Percentiles rank a stretch among this genome's conserved stretches.
Conservation (phyloP, 2,888 invertebrate species). For the Andrena trimmerana region DNA sequence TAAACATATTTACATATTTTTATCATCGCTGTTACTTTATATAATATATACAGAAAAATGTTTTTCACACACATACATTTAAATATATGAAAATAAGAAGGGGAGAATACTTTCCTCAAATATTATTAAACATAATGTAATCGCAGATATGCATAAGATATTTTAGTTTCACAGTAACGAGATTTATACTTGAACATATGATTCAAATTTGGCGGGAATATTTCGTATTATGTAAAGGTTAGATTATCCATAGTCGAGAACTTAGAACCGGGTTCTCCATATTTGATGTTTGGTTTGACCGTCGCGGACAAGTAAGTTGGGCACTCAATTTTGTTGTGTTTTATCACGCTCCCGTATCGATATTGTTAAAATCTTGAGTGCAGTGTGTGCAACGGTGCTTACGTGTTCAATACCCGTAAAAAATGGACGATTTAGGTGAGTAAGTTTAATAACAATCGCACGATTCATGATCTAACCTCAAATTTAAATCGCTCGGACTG, state of each 20-base stretch:
- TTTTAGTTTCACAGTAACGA: not conserved
- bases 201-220: not conserved
- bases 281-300: constrained; percentile 69
- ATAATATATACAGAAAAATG: not conserved
- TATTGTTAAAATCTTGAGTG: constrained; percentile 20
- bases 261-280: constrained; percentile 67
- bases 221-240: constrained; percentile 32
- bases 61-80: not conserved
- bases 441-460: constrained; percentile 56
- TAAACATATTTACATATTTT: constrained; percentile 19
- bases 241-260: constrained; percentile 21
- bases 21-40: not conserved
- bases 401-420: constrained; percentile 19
- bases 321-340: constrained; percentile 17
- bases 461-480: constrained; percentile 64
- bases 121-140: not conserved
- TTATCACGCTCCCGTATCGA: constrained; percentile 15
- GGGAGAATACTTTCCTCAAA: not conserved
- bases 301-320: constrained; percentile 30
- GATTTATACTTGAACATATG: not conserved
- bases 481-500: constrained; percentile 38
- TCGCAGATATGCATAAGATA: not conserved
- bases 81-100: not conserved
- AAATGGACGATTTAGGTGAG: constrained; percentile 84
- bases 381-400: constrained; percentile 28